Evolutionary conservation across 2,797 vertebrate species (phyloP).

Genomic region (Hirundo rustica): DNA sequence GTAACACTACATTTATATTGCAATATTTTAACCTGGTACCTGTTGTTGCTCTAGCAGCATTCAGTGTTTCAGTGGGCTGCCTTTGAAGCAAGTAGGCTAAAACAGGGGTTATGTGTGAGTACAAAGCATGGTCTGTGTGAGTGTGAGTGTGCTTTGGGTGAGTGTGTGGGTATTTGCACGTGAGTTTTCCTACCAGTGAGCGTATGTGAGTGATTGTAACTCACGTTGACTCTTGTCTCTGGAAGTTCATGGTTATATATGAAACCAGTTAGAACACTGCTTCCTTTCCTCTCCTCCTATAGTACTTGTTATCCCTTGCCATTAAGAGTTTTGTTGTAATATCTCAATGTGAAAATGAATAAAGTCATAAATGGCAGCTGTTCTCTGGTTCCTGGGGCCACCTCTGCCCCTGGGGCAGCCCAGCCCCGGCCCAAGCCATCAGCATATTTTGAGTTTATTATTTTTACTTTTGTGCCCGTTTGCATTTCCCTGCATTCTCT

Average conservation of each 20-base stretch:
- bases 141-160: background rate
- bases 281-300: slow-evolving; percentile 58
- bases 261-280: slow-evolving; percentile 61
- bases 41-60: slow-evolving; percentile 62
- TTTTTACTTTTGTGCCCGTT: background rate
- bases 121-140: slow-evolving; percentile 2
- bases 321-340: slow-evolving; percentile 68
- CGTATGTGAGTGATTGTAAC: slow-evolving; percentile 24
- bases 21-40: slow-evolving; percentile 68
- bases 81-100: slow-evolving; percentile 46
- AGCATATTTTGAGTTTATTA: background rate
- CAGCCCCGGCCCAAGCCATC: background rate
- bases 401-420: background rate
- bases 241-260: slow-evolving; percentile 59
- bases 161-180: slow-evolving; percentile 13
- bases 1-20: slow-evolving; percentile 57
- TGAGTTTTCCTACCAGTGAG: slow-evolving; percentile 2
- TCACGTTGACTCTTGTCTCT: slow-evolving; percentile 45
- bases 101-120: slow-evolving; percentile 41
- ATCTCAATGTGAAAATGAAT: slow-evolving; percentile 69
- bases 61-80: slow-evolving; percentile 43
- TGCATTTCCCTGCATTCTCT: background rate
- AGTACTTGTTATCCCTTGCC: slow-evolving; percentile 61
- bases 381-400: slow-evolving; percentile 23
- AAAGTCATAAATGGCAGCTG: slow-evolving; percentile 42